Evolutionary conservation across 1,140 invertebrate species (phyloP), one percentile per base, ranked within the genome.

Genomic region (Harlomillsia oculata): DNA sequence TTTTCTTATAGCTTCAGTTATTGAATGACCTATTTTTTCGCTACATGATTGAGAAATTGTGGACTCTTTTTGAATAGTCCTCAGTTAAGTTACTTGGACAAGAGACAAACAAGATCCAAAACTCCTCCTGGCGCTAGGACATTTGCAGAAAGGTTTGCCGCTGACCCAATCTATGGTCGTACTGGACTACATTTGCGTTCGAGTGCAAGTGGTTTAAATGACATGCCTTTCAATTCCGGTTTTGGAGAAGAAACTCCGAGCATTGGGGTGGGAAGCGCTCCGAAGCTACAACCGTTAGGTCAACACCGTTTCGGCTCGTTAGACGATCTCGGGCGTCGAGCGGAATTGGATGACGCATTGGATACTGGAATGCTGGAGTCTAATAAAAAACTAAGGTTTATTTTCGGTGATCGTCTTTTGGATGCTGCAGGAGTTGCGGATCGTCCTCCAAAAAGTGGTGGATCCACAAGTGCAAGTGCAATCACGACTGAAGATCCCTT

Each of bases 101-200:
- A 39, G 20, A 14, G 30, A 29, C 25, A 39, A 16, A 53, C 56
- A 30, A 44, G 61, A 14, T 46, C 52, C 1, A 26, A 45, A 18
- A 50, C 52, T 37, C 61, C 61, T 25, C 61, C 61, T 26, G 21
- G 29, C 13, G 61, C 61, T 5, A 59, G 46, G 37, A 56, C 56
- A 11, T 63, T 63, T 49, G 61, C 61, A 5, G 61, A 59, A n/a
- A 60, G 53, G 56, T 60, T 60, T 43, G 59, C 53, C 9, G 59
- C 30, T 45, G 34, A 60, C 28, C 59, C 59, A 18, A 32, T 60
- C 18, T 51, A 58, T 44, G 59, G 59, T 54, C 16, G 44, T n/a
- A 2, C 2, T 18, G 34, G 50, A 6, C 23, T 25, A 28, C 5
- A 45, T 46, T 37, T 28, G 43, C 18, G 16, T 37, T 8, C 18